Percentiles rank a stretch among this genome's conserved stretches.
These are phyloP conservation scores for Ditylenchus dipsaci DNA, from an alignment of 1,140 invertebrate genomes.

Conservation along the genomic window DNA sequence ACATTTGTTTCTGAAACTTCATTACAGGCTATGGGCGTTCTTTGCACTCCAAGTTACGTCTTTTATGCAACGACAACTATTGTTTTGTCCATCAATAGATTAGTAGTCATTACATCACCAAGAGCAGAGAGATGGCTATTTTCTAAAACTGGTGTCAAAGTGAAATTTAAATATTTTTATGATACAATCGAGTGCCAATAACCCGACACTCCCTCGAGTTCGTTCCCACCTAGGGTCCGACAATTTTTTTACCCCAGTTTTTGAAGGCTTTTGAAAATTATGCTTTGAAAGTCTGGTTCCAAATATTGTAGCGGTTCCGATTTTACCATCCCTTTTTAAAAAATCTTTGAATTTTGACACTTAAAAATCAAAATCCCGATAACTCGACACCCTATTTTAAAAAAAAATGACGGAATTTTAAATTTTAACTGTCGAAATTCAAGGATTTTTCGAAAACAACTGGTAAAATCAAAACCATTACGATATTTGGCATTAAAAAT, in stretches of 20 bases:
- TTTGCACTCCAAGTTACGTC: slow-evolving; percentile 39
- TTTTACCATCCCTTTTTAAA: background rate
- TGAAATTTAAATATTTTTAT: background rate
- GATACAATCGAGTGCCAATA: no score
- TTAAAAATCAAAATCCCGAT: background rate
- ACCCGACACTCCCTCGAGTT: no score
- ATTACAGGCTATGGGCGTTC: slow-evolving; percentile 32
- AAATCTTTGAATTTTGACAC: background rate
- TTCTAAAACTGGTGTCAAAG: slow-evolving; percentile 17
- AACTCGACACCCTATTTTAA: background rate
- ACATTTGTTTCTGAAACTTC: background rate
- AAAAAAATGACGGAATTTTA: background rate
- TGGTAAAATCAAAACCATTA: no score
- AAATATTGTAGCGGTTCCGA: no score
- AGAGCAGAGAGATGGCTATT: slow-evolving; percentile 31
- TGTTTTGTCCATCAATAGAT: slow-evolving; percentile 40
- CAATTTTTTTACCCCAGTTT: no score
- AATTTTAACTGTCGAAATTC: no score
- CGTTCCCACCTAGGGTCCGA: no score
- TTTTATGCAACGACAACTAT: slow-evolving; percentile 39
- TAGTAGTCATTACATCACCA: slow-evolving; percentile 28
- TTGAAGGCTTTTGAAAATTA: no score
- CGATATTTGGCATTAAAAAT: no score
- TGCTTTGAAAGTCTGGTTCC: background rate
- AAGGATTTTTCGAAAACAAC: no score